Conservation (phyloP, 2,888 invertebrate species). For the Xestia ashworthii region DNA sequence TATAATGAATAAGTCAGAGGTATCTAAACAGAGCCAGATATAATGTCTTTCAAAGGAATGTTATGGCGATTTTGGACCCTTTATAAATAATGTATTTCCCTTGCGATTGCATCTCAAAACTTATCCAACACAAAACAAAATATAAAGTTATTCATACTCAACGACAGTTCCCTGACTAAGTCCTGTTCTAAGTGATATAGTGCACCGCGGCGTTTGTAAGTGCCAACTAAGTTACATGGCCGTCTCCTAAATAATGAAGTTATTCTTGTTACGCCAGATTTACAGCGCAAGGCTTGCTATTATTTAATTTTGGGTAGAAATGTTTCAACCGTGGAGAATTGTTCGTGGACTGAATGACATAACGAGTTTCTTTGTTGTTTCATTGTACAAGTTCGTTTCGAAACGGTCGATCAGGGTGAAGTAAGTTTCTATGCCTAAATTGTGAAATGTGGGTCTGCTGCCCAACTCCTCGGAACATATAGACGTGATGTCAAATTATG, state of each 20-base stretch:
- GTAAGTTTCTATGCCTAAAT: neutral
- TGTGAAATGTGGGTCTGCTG: neutral
- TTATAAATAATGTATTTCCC: neutral
- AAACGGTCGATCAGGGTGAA: too few species aligned
- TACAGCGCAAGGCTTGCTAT: constrained; percentile 23
- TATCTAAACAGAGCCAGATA: neutral
- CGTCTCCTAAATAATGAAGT: constrained; percentile 69
- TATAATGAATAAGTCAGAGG: too few species aligned
- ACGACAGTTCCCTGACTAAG: constrained; percentile 41
- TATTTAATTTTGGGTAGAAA: constrained; percentile 33
- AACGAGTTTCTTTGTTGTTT: neutral
- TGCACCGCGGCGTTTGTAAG: constrained; percentile 57
- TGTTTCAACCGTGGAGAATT: constrained; percentile 18
- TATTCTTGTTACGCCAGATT: constrained; percentile 53
- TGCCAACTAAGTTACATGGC: constrained; percentile 67
- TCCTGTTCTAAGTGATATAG: constrained; percentile 68
- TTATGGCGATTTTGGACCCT: neutral
- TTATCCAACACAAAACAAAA: constrained; percentile 16
- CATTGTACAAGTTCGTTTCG: neutral
- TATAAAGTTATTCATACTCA: constrained; percentile 40
- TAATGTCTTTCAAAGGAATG: neutral
- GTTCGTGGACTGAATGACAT: neutral
- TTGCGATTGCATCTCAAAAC: constrained; percentile 6
- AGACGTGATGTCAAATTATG: neutral
- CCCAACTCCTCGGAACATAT: neutral